Percentiles rank a stretch among this genome's conserved stretches.
Conservation (phyloP, 2,888 invertebrate genomes). For the Griposia aprilina region DNA sequence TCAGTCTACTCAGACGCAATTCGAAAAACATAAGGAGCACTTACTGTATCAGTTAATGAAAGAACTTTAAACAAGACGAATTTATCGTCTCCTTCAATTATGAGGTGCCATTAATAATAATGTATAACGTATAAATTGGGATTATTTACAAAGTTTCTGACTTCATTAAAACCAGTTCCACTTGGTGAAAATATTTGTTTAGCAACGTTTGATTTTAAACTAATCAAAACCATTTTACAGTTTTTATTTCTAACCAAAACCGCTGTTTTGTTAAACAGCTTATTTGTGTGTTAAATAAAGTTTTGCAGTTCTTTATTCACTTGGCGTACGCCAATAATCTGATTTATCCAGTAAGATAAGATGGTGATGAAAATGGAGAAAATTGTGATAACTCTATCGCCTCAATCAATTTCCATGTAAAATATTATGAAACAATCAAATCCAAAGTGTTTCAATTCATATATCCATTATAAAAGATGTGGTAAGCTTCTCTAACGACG, state of each 20-base stretch:
- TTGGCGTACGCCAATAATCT: not conserved
- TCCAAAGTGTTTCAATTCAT: not conserved
- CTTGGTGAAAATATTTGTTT: slow-evolving; percentile 12
- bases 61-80: slow-evolving; percentile 29
- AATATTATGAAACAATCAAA: slow-evolving; percentile 17
- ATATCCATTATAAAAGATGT: not conserved
- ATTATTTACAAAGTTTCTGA: slow-evolving; percentile 9
- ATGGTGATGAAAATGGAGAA: not conserved
- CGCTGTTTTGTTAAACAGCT: not conserved
- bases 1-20: slow-evolving; percentile 16
- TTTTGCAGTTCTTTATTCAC: not conserved
- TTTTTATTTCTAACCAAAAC: slow-evolving; percentile 1
- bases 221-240: slow-evolving; percentile 7
- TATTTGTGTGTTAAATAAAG: not conserved
- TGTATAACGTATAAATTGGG: slow-evolving; percentile 12
- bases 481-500: not conserved
- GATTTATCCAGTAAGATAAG: not conserved
- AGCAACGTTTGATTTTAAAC: slow-evolving; percentile 3
- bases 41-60: slow-evolving; percentile 33
- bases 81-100: slow-evolving; percentile 35
- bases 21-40: slow-evolving; percentile 21
- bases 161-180: not conserved
- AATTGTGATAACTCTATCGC: not conserved
- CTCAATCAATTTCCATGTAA: slow-evolving; percentile 16
- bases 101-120: slow-evolving; percentile 21